phyloP scores from a whole-genome alignment of 53 echinoderm and acorn worm species.

The Arbacia lixula region DNA sequence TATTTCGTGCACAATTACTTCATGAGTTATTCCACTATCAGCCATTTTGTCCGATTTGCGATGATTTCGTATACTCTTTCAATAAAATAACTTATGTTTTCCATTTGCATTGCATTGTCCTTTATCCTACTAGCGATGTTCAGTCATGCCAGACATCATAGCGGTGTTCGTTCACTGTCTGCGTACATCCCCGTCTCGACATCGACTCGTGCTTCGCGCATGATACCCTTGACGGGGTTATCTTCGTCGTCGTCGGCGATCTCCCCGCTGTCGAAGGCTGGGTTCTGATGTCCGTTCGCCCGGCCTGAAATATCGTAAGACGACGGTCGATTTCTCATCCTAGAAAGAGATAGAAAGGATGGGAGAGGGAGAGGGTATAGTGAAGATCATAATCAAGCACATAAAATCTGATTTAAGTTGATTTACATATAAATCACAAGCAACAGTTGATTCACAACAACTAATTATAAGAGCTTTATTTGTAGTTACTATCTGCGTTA shows the following conservation, averaged over 20 bases:
- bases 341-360: no score
- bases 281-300: slow-evolving; percentile 59
- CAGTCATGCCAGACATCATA: background rate
- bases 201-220: slow-evolving; percentile 31
- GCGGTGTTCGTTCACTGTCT: slow-evolving; percentile 49
- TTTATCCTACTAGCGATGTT: background rate
- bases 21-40: no score
- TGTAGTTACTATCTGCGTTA: no score
- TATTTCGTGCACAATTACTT: no score
- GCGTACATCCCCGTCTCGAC: slow-evolving; percentile 47
- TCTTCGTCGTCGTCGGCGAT: slow-evolving; percentile 59
- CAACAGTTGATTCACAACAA: no score
- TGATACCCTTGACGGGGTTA: slow-evolving; percentile 54
- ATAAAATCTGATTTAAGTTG: background rate
- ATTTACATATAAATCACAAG: background rate
- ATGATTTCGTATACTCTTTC: no score
- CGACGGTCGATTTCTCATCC: slow-evolving; percentile 12
- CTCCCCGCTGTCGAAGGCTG: slow-evolving; percentile 57
- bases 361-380: background rate
- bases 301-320: slow-evolving; percentile 31
- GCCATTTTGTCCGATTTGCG: no score
- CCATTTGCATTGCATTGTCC: no score
- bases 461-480: no score
- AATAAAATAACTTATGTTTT: no score
- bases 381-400: background rate